These are phyloP conservation scores for Microcebus griseorufus DNA, from an alignment of 2,113 vertebrate species.

Conservation along the genomic window DNA sequence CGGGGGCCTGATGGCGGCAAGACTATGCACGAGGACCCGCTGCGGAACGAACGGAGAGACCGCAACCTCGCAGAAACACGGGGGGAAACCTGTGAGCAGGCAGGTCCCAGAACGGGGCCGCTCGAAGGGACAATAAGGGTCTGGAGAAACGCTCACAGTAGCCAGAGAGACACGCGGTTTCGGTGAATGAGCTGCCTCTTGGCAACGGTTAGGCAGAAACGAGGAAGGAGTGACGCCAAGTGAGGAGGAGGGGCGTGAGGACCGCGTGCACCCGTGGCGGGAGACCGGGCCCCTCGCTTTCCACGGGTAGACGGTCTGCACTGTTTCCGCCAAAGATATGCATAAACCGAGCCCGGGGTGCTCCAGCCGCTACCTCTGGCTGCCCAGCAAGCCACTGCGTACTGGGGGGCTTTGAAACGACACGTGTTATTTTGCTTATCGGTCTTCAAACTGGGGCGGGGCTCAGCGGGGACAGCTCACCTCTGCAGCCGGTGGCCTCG, in stretches of 20 bases:
- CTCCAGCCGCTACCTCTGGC: too few relatives aligned
- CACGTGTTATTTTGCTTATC: neutral
- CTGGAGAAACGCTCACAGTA: neutral
- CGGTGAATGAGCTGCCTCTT: neutral
- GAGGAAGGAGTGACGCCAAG: too few relatives aligned
- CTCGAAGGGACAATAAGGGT: neutral
- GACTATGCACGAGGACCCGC: neutral
- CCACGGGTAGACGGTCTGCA: fast-evolving
- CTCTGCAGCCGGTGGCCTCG: neutral
- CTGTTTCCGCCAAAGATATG: neutral
- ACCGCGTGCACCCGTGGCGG: neutral
- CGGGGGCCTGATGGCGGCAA: neutral
- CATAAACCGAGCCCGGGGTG: neutral
- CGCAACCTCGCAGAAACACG: neutral
- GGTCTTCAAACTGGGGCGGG: neutral
- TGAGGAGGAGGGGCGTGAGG: neutral
- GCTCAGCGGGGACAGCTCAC: neutral
- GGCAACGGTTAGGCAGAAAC: neutral
- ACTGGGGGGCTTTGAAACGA: neutral
- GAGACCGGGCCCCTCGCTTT: fast-evolving
- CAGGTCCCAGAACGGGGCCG: neutral
- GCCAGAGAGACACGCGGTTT: neutral
- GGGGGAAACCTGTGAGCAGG: neutral
- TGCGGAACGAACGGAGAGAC: neutral
- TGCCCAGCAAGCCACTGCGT: neutral